Percentiles rank a stretch among this genome's conserved stretches.
phyloP scores from a whole-genome alignment of 1,140 invertebrate genomes.

The Apis cerana region DNA sequence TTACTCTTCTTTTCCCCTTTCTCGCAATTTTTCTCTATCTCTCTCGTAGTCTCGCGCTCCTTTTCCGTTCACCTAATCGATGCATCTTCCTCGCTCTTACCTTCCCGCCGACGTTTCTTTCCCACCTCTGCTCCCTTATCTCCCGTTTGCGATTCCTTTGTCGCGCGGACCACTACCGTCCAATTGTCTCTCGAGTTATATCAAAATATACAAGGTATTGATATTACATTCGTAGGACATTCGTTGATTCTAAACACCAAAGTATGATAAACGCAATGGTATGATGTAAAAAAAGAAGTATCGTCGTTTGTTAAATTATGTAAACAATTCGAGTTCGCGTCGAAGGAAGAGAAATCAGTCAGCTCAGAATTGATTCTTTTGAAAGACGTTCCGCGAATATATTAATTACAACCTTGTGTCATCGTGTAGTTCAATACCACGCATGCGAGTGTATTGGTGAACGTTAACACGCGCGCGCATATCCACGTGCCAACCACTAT shows the following conservation, averaged over 20 bases:
- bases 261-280: too few relatives aligned
- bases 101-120: not conserved
- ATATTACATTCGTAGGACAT: too few relatives aligned
- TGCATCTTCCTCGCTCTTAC: not conserved
- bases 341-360: too few relatives aligned
- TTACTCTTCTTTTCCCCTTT: slow-evolving; percentile 14
- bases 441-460: not conserved
- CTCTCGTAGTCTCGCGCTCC: not conserved
- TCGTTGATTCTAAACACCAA: too few relatives aligned
- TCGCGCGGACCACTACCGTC: slow-evolving; percentile 35
- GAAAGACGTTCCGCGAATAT: too few relatives aligned
- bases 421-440: slow-evolving; percentile 47
- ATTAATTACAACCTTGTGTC: not conserved
- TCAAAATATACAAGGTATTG: slow-evolving; percentile 67
- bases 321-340: too few relatives aligned
- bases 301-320: too few relatives aligned
- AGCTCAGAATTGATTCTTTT: too few relatives aligned
- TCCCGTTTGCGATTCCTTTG: slow-evolving; percentile 6
- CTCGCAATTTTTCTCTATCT: slow-evolving; percentile 19
- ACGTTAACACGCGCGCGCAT: not conserved
- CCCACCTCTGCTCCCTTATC: not conserved
- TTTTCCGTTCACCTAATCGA: slow-evolving; percentile 12
- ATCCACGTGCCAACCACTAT: not conserved
- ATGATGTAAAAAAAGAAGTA: too few relatives aligned
- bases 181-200: slow-evolving; percentile 70